Base-by-base conservation (phyloP, 2,888 invertebrate species). In the Drosophila birchii region DNA sequence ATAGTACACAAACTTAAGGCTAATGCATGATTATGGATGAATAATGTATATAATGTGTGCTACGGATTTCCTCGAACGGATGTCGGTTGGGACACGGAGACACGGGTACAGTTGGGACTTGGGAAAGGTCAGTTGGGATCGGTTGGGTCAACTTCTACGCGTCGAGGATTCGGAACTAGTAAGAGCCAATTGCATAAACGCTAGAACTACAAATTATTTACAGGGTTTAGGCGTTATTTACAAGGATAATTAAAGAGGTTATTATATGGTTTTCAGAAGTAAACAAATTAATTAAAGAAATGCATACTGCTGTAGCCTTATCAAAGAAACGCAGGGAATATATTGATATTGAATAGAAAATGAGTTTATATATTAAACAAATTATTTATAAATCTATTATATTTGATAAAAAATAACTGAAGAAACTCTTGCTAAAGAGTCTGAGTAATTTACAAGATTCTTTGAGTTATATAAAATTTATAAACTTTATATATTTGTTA, bases 11-110 rank as follows among this genome's bases (percentile, higher is more conserved):
- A 86, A 78, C 84, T 90, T 89, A 86, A 69, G 70, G 58, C 79
- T 90, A 88, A 90, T 90, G 90, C 89, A 78, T 89, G 89, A 85
- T 82, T 73, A 88, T 90, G 90, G 73, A 76, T 81, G 84, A 90
- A 88, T 66, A 80, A 85, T 85, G 89, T 72, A 73, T 72, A 73
- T 76, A 76, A 87, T 89, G 83, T 73, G 67, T 73, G 73, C 76
- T 75, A 68, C 70, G 67, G 55, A 68, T 73, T 63, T 62, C 62
- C 60, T 62, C 75, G 47, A 64, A 47, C 55, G 49, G 66, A 57
- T 56, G 54, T 56, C 43, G 32, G 32, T 41, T 45, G 34, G 45
- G 53, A 34, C 73, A 61, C 56, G 58, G 72, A 49, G 45, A n/a
- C 39, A 45, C 11, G n/a, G 20, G 44, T n/a, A 12, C 5, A 3